Base-by-base conservation (phyloP, 1,140 invertebrate genomes). In the Heterodera carotae region DNA sequence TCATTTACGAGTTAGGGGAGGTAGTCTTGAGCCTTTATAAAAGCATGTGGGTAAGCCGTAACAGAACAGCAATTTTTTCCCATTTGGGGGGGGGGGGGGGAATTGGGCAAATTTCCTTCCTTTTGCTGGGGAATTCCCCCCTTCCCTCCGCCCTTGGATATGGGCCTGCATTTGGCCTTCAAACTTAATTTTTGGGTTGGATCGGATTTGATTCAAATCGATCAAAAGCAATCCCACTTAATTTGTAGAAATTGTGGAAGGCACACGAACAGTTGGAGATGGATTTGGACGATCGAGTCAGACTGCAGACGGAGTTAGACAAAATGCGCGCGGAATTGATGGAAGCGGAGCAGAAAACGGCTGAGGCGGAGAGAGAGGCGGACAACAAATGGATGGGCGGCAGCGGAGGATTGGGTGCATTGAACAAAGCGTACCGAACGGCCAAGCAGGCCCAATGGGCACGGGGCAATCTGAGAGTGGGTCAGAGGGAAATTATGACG, bases 251-350 rank as follows among this genome's bases (percentile, higher is more conserved):
- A n/a, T 29, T 66, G 29, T 15, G 8, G 62, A 66, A 66, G 62
- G 62, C 62, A 27, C 62, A 66, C 33, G 62, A 66, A 29, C 62
- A n/a, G 62, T 34, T 66, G 27, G 62, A 66, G 29, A 31, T n/a
- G 8, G 62, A 66, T 18, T 29, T 66, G 62, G 12, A 34, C 27
- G 62, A 66, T 25, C 62, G 62, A 29, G 29, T 66, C 22, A 7
- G 27, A 18, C 22, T 66, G 62, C 27, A 66, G 33, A 34, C 27
- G 33, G 62, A 66, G 5, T 66, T 66, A 27, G 29, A 22, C 15
- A 29, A 34, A 22, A 66, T 2, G 6, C 27, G 33, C n/a, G 33
- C 18, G 12, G 29, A 31, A 31, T 31, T 66, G 62, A 5, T 31
- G 29, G 33, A 66, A n/a, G 22, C 27, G 33, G 62, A 66, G 22